Percentiles rank a stretch among this genome's conserved stretches.
Evolutionary conservation across 1,140 invertebrate genomes (phyloP).

Genomic region (Patella vulgata): DNA sequence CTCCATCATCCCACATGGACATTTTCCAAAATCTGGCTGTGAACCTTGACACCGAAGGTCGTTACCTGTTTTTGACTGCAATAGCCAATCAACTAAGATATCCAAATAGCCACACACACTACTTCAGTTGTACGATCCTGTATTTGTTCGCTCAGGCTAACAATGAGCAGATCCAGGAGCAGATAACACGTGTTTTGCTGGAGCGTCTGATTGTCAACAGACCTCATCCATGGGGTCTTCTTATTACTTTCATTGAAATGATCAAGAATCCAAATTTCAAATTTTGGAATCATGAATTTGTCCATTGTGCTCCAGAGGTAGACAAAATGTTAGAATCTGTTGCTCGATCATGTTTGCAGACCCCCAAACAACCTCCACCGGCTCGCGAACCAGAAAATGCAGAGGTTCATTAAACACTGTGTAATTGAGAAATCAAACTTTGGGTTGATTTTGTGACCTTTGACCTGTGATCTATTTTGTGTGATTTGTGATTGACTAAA

Average conservation of each 20-base stretch:
- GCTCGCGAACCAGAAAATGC: not conserved
- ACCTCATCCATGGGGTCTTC: slow-evolving; percentile 98
- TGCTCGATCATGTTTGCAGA: slow-evolving; percentile 4
- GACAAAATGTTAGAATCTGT: slow-evolving; percentile 78
- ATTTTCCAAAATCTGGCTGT: slow-evolving; percentile 99
- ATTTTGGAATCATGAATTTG: slow-evolving; percentile 99
- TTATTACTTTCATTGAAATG: slow-evolving; percentile 99
- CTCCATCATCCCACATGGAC: slow-evolving; percentile 97
- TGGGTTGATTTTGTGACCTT: not conserved
- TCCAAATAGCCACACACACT: slow-evolving; percentile 99
- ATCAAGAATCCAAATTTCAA: slow-evolving; percentile 99
- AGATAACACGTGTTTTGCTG: slow-evolving; percentile 86
- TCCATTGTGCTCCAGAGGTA: slow-evolving; percentile 98
- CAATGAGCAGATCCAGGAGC: slow-evolving; percentile 92
- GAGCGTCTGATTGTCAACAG: slow-evolving; percentile 97
- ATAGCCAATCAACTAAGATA: slow-evolving; percentile 98
- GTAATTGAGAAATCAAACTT: not conserved
- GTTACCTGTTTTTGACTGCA: slow-evolving; percentile 96
- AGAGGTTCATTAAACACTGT: not conserved
- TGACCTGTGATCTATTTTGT: too few relatives aligned
- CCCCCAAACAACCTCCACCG: not conserved
- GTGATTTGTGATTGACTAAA: too few relatives aligned
- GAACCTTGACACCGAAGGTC: slow-evolving; percentile 94
- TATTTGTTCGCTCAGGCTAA: slow-evolving; percentile 99
- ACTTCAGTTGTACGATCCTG: slow-evolving; percentile 96